Conservation (phyloP, 2,797 vertebrate genomes). For the Leontopithecus rosalia region DNA sequence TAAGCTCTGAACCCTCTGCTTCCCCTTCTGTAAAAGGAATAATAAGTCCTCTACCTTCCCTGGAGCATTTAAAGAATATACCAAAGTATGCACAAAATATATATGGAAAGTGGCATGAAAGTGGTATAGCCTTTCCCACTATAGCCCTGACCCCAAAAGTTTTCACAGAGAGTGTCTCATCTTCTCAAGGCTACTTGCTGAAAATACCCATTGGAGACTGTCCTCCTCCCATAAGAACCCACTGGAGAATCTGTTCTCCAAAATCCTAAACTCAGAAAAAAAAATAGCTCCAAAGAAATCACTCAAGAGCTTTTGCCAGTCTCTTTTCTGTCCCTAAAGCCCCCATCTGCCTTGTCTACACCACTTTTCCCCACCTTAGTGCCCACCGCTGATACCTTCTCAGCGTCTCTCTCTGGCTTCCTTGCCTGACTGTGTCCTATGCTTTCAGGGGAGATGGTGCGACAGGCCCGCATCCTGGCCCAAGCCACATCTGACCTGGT, state of each 20-base stretch:
- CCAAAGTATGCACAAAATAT: not conserved
- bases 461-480: slow-evolving; percentile 97
- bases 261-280: not conserved
- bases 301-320: not conserved
- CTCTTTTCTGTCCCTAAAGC: not conserved
- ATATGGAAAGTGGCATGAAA: not conserved
- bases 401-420: not conserved
- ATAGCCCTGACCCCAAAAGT: not conserved
- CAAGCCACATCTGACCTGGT: slow-evolving; percentile 98
- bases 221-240: not conserved
- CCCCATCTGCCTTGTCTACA: not conserved
- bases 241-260: not conserved
- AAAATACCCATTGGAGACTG: not conserved
- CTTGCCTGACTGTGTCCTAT: not conserved
- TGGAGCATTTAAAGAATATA: not conserved
- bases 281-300: not conserved
- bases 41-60: not conserved
- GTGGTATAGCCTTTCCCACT: not conserved
- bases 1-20: not conserved
- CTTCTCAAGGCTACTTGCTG: not conserved
- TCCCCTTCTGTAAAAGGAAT: not conserved
- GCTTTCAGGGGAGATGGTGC: slow-evolving; percentile 96
- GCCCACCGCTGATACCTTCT: not conserved
- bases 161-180: not conserved
- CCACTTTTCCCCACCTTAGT: not conserved